phyloP scores from a whole-genome alignment of 2,113 vertebrate genomes.

The Osmerus eperlanus region DNA sequence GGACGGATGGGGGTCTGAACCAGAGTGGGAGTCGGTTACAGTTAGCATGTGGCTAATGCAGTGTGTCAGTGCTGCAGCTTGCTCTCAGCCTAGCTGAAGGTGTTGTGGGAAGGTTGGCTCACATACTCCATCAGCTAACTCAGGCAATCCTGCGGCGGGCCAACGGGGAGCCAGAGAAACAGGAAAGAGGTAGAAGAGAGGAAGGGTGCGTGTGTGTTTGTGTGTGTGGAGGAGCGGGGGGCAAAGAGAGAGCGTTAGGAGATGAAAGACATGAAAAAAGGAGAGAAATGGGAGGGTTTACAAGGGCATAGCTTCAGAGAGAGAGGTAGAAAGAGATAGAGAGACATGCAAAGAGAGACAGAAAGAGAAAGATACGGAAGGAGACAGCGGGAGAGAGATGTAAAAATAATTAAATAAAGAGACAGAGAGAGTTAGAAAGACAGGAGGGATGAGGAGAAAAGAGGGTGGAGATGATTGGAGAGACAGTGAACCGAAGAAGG shows the following conservation, averaged over 20 bases:
- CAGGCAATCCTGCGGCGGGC: not conserved
- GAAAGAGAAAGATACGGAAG: not conserved
- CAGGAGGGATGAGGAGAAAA: conserved; percentile 6
- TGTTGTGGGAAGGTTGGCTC: conserved; percentile 17
- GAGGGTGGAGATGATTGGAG: not conserved
- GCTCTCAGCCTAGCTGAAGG: conserved; percentile 62
- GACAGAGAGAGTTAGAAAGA: not conserved
- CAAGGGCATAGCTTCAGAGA: too few species aligned
- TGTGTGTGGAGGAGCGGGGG: conserved; percentile 10
- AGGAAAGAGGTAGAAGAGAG: not conserved
- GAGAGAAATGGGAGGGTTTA: not conserved
- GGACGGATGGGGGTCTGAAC: conserved; percentile 31
- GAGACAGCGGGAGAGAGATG: not conserved
- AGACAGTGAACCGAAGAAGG: not conserved
- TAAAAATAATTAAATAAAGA: not conserved
- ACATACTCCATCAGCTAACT: not conserved
- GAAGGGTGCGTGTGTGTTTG: not conserved
- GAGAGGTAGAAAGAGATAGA: not conserved
- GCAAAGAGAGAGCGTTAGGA: conserved; percentile 18
- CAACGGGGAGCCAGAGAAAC: not conserved
- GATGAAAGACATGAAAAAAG: not conserved
- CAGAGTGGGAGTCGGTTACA: conserved; percentile 63
- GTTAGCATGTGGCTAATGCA: conserved; percentile 71
- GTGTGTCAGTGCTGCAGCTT: conserved; percentile 68
- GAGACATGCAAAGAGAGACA: not conserved